phyloP scores from a whole-genome alignment of 2,113 vertebrate genomes.

The Dicerorhinus sumatrensis region DNA sequence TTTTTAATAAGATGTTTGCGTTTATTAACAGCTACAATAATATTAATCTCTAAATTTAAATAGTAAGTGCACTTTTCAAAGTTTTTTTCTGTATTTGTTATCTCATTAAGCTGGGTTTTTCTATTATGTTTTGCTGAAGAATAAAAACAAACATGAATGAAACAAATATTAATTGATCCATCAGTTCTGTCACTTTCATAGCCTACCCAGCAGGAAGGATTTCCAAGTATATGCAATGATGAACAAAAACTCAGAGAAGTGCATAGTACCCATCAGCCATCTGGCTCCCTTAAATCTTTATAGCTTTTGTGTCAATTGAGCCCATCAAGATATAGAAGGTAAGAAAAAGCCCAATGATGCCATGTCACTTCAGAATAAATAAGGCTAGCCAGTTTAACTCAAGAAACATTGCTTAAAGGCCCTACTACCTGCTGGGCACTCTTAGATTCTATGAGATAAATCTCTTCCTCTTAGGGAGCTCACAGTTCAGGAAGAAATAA shows the following conservation, averaged over 20 bases:
- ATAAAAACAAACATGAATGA: constrained; percentile 45
- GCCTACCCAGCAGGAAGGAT: neutral
- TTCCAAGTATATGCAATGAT: neutral
- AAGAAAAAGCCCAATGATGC: neutral
- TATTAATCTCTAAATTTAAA: constrained; percentile 58
- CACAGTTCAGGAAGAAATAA: neutral
- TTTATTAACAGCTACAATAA: constrained; percentile 33
- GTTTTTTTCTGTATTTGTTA: neutral
- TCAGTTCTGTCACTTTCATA: neutral
- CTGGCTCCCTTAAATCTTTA: neutral
- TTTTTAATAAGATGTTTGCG: constrained; percentile 42
- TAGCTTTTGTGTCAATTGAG: neutral
- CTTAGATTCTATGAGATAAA: neutral
- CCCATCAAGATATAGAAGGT: neutral
- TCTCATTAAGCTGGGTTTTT: neutral
- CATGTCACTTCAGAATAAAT: neutral
- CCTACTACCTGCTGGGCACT: neutral
- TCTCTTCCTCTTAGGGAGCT: neutral
- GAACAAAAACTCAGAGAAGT: neutral
- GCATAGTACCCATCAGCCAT: neutral
- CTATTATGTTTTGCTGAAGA: neutral
- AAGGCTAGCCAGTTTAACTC: neutral
- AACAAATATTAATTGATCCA: constrained; percentile 5
- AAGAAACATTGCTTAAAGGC: neutral
- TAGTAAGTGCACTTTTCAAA: constrained; percentile 4